Percentiles rank a stretch among this genome's conserved stretches.
Evolutionary conservation across 2,797 vertebrate species (phyloP).

Genomic region (Malacoraja senta): DNA sequence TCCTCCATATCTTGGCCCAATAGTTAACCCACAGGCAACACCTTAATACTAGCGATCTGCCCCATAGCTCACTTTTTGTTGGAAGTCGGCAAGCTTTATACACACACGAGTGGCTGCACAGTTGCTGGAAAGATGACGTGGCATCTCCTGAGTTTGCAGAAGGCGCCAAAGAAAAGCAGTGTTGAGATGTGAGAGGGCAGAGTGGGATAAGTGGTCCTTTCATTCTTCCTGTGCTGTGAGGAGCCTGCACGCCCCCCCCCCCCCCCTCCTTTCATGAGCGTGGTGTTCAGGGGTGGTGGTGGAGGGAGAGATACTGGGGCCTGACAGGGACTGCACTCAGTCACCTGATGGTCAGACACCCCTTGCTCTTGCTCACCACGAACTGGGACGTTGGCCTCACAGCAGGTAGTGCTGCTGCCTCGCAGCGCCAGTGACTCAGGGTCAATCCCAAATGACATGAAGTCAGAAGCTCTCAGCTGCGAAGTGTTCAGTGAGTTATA

Average conservation of each 20-base stretch:
- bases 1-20: neutral
- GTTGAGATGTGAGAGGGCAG: neutral
- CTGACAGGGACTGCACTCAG: too few species aligned
- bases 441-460: neutral
- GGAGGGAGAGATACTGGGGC: too few species aligned
- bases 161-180: neutral
- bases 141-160: neutral
- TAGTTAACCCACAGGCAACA: neutral
- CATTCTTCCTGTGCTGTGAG: neutral
- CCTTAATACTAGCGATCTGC: neutral
- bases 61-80: neutral
- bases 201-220: neutral
- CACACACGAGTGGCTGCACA: neutral
- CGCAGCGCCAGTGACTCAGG: too few species aligned
- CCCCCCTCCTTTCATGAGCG: neutral
- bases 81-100: neutral
- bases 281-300: neutral
- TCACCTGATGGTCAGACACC: too few species aligned
- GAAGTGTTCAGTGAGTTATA: neutral
- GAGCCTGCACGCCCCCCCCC: too few species aligned
- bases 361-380: neutral
- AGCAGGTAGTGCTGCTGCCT: too few species aligned
- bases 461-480: neutral
- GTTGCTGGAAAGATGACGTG: neutral
- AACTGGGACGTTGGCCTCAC: neutral